Conservation (phyloP, 2,888 invertebrate genomes). For the Eupithecia abbreviata region DNA sequence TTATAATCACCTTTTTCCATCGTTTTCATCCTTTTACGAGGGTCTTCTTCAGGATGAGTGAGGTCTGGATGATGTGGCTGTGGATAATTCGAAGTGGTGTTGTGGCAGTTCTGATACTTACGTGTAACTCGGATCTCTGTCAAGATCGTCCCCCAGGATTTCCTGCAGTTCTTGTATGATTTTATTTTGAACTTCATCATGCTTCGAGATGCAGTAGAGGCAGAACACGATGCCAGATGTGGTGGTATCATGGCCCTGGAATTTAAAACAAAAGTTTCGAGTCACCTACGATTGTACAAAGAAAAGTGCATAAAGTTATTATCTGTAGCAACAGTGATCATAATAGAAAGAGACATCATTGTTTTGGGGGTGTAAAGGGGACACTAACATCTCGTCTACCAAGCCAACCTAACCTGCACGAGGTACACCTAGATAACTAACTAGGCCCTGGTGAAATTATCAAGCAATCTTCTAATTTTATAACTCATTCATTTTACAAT, state of each 20-base stretch:
- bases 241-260: conserved; percentile 83
- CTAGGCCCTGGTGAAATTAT: too few species aligned
- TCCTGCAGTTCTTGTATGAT: conserved; percentile 69
- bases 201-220: conserved; percentile 73
- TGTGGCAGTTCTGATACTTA: conserved; percentile 14
- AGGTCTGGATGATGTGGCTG: neutral
- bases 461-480: too few species aligned
- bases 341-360: neutral
- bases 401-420: too few species aligned
- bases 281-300: neutral
- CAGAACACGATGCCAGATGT: conserved; percentile 80
- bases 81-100: neutral
- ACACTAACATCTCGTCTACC: too few species aligned
- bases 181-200: conserved; percentile 77
- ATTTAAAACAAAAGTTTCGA: neutral
- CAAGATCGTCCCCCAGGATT: conserved; percentile 66
- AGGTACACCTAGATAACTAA: too few species aligned
- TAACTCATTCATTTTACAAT: too few species aligned
- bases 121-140: conserved; percentile 46
- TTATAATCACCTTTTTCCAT: too few species aligned
- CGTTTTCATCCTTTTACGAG: too few species aligned
- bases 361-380: neutral
- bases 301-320: too few species aligned
- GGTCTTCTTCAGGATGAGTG: neutral
- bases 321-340: too few species aligned